Percentiles rank a stretch among this genome's conserved stretches.
Evolutionary conservation across 2,113 vertebrate genomes (phyloP).

Genomic region (Nesoenas mayeri): DNA sequence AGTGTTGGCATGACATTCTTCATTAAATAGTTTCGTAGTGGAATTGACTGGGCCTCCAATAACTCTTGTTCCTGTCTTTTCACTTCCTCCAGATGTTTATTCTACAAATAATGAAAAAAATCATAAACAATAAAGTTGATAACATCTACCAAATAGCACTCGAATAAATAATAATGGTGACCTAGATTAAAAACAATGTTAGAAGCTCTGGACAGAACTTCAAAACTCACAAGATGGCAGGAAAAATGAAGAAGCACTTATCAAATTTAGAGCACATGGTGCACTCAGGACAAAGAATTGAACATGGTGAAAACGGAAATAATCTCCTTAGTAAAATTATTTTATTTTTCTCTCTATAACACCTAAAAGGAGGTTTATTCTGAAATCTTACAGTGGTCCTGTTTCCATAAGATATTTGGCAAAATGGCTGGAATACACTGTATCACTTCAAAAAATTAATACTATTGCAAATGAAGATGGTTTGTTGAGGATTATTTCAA

Average conservation of each 20-base stretch:
- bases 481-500: neutral
- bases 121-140: neutral
- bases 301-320: neutral
- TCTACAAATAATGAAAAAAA: conserved; percentile 67
- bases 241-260: neutral
- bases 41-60: conserved; percentile 79
- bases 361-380: neutral
- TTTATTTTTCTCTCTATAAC: neutral
- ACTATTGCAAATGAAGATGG: neutral
- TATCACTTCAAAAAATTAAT: neutral
- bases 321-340: neutral
- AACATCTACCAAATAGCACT: neutral
- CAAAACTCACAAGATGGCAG: neutral
- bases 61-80: conserved; percentile 81
- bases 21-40: conserved; percentile 85
- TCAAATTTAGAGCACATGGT: neutral
- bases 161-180: neutral
- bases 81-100: conserved; percentile 72
- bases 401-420: neutral
- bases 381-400: neutral
- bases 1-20: conserved; percentile 88
- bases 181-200: neutral
- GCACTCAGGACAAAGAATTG: neutral
- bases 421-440: neutral
- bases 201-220: neutral